Evolutionary conservation across 1,140 invertebrate species (phyloP), one percentile per base, ranked within the genome.

Genomic region (Coelopa frigida): DNA sequence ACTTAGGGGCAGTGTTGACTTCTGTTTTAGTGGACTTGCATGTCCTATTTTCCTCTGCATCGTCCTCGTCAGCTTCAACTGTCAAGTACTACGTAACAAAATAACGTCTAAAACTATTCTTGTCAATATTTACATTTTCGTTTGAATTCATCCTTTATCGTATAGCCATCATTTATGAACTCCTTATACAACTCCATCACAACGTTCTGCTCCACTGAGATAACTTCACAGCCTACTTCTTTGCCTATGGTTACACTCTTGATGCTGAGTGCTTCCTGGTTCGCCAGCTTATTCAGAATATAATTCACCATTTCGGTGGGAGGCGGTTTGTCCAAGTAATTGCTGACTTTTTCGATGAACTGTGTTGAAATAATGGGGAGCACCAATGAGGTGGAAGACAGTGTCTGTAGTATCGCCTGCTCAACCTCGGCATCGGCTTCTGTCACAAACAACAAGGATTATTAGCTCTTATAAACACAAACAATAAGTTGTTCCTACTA

Each of bases 231-330:
- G 32, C 71, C 70, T 4, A 60, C 56, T 38, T 74, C 70, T 12
- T 73, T 80, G 54, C 76, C 79, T 46, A 79, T 81, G 31, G 75
- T 73, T 5, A 72, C 71, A 48, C 83, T 79, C 48, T 77, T 78
- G 5, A 84, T 78, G 75, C 77, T 84, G 49, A 95, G 86, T 14
- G 94, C 72, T 55, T 89, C 85, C 68, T 94, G 91, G 29, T 84
- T 80, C 8, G 88, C 82, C 73, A 95, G 85, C 68, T 94, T 95
- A 52, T 88, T 80, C 1, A 95, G 63, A 38, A 94, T 75, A 71
- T 86, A 85, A 50, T 83, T 79, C 14, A 92, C 75, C 54, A 81
- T 71, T 26, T 76, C 66, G 57, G 83, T 77, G 22, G 75, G 73
- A 10, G 82, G 73, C 61, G 78, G 68, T 44, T 76, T 71, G 43